Percentiles rank a stretch among this genome's conserved stretches.
phyloP scores from a whole-genome alignment of 2,797 vertebrate species.

The Tinamus major region DNA sequence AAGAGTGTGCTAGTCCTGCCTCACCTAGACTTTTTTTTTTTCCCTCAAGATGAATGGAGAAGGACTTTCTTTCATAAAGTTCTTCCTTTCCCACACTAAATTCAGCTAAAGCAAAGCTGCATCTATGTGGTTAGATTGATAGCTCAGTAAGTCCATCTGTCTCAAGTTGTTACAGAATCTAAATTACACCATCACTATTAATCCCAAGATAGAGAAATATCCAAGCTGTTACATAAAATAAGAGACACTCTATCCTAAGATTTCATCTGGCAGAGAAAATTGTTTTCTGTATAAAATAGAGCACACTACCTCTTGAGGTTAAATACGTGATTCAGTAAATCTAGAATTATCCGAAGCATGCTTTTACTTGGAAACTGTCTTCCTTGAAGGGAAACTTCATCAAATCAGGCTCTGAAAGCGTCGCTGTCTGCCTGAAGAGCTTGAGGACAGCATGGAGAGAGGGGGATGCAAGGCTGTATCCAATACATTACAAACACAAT shows the following conservation, averaged over 20 bases:
- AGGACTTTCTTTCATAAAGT: neutral
- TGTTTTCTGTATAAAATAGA: slow-evolving; percentile 35
- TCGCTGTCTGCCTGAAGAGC: neutral
- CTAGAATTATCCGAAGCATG: neutral
- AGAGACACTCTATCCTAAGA: neutral
- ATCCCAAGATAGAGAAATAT: slow-evolving; percentile 10
- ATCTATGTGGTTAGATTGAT: slow-evolving; percentile 5
- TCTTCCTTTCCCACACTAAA: slow-evolving; percentile 14
- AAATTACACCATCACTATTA: slow-evolving; percentile 53
- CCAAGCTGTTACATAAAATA: slow-evolving; percentile 32
- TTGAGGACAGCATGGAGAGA: neutral
- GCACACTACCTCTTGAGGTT: neutral
- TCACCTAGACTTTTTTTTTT: neutral
- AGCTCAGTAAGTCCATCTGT: slow-evolving; percentile 35
- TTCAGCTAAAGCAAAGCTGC: neutral
- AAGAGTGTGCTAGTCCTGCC: neutral
- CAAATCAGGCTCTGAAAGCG: neutral
- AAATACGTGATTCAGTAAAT: slow-evolving; percentile 14
- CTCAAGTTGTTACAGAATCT: slow-evolving; percentile 16
- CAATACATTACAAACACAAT: neutral
- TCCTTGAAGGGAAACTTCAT: neutral
- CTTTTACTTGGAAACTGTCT: neutral
- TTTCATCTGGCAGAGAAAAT: slow-evolving; percentile 34
- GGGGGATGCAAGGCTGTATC: neutral
- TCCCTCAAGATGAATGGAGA: neutral